Percentiles rank a stretch among this genome's conserved stretches.
Evolutionary conservation across 2,113 vertebrate species (phyloP).

Genomic region (Typhlomys cinereus): DNA sequence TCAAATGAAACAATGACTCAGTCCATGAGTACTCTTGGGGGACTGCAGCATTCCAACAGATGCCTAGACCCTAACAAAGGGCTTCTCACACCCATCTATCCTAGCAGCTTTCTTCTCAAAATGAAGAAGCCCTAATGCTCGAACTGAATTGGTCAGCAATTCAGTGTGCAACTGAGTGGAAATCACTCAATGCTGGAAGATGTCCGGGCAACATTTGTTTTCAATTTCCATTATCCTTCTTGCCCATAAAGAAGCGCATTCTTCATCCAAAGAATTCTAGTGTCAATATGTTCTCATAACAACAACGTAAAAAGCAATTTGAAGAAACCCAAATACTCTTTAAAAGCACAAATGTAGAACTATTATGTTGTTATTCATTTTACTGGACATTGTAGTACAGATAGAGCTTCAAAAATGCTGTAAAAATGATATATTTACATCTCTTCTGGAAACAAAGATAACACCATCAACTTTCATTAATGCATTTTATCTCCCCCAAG

Average conservation of each 20-base stretch:
- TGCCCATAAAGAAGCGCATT: not conserved
- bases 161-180: not conserved
- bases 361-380: not conserved
- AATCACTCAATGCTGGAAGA: constrained; percentile 36
- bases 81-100: not conserved
- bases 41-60: constrained; percentile 29
- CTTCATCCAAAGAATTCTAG: constrained; percentile 50
- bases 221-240: constrained; percentile 32
- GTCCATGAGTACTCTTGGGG: not conserved
- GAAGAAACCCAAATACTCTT: constrained; percentile 24
- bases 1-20: constrained; percentile 26
- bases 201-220: constrained; percentile 54
- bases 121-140: constrained; percentile 9
- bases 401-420: not conserved
- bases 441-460: not conserved
- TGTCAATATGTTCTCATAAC: constrained; percentile 45
- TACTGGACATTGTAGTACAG: not conserved
- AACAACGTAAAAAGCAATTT: constrained; percentile 41
- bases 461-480: not conserved
- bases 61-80: not conserved
- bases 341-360: not conserved
- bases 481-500: not conserved
- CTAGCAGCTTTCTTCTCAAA: constrained; percentile 35
- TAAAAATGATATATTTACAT: constrained; percentile 29
- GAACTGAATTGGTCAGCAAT: not conserved